Evolutionary conservation across 1,140 invertebrate species (phyloP), one percentile per base, ranked within the genome.

Genomic region (Tetramorium parvispinum): DNA sequence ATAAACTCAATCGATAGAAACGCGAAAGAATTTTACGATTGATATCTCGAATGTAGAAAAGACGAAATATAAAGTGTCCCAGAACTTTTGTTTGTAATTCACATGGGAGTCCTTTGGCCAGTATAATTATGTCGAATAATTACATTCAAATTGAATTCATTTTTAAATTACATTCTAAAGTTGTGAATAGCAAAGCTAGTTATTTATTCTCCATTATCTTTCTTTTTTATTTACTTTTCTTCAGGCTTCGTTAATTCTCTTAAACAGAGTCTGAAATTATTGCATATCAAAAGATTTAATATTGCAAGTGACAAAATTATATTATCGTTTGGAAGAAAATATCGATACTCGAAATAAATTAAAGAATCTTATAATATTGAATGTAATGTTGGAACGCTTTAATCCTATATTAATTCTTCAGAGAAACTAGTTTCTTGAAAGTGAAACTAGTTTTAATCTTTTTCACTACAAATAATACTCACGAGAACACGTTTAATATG

Each of bases 361-460:
- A 32, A 61, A 61, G 13, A 32, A 18, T 61, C 6, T 61, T 6
- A 27, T 6, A n/a, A 32, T 4, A 32, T 53, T n/a, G 51, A 53
- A 53, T 18, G 18, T 13, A 32, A 32, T 49, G 46, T 49, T 49
- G 46, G 0, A 43, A 43, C 46, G 46, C 46, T 13, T 13, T 46
- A 32, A 61, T 32, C 27, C 24, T 61, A 16, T 27, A 61, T 27
- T 61, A 61, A 16, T 6, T 32, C 13, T 5, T 61, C 59, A 5
- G 59, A 32, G 16, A 61, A 18, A 61, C 27, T 32, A 61, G 59
- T 61, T 61, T 61, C 11, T 61, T 61, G 27, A 61, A 61, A 18
- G 59, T 61, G 59, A 61, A 61, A 61, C 59, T 61, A 32, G 59
- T 61, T 61, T 61, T 32, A 61, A 27, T 27, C 6, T 61, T 61